phyloP scores from a whole-genome alignment of 2,113 vertebrate species.

The Sander lucioperca region DNA sequence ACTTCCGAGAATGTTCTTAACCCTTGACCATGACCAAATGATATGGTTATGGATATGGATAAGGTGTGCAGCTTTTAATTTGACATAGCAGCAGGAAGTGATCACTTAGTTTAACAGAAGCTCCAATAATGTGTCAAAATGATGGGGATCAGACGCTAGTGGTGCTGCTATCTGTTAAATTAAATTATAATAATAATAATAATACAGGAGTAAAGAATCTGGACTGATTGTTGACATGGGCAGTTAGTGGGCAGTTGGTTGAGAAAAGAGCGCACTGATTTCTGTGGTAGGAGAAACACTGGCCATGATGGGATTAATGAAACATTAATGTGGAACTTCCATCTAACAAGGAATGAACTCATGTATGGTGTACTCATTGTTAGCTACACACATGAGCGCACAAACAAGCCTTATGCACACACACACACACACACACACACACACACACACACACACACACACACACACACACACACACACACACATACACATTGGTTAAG shows the following conservation, averaged over 20 bases:
- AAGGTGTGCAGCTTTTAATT: constrained; percentile 23
- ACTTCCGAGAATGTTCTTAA: constrained; percentile 32
- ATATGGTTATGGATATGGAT: constrained; percentile 1
- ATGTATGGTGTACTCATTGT: constrained; percentile 50
- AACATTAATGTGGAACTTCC: constrained; percentile 56
- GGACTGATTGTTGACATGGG: constrained; percentile 32
- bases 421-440: not conserved
- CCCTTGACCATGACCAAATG: constrained; percentile 8
- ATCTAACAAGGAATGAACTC: constrained; percentile 43
- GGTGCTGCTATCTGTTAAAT: not conserved
- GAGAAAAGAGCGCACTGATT: not conserved
- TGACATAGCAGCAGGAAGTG: constrained; percentile 19
- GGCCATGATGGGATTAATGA: constrained; percentile 57
- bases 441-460: no score
- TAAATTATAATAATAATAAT: no score
- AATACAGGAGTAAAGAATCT: not conserved
- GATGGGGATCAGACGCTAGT: constrained; percentile 11
- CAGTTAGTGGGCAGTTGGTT: not conserved
- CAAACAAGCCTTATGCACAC: constrained; percentile 43
- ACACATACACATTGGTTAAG: constrained; percentile 26
- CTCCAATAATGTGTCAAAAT: constrained; percentile 6
- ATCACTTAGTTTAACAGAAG: constrained; percentile 27
- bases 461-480: no score
- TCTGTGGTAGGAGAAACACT: constrained; percentile 35
- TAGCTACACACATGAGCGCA: constrained; percentile 30